phyloP scores from a whole-genome alignment of 2,888 invertebrate genomes.

The Eupithecia dodoneata region DNA sequence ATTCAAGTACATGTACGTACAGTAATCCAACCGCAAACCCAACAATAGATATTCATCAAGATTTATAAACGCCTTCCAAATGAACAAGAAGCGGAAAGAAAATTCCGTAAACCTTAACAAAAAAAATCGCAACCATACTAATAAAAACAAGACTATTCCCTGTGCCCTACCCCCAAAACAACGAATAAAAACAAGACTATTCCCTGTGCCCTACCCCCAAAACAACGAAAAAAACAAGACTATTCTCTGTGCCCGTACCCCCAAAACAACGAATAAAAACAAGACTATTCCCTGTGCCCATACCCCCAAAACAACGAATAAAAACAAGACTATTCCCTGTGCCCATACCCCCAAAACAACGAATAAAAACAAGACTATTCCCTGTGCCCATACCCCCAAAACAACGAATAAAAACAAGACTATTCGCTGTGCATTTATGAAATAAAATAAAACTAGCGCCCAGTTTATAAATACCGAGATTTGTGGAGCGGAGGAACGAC shows the following conservation, averaged over 20 bases:
- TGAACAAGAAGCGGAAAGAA: not conserved
- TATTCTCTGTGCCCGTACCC: constrained; percentile 53
- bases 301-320: constrained; percentile 23
- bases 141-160: constrained; percentile 47
- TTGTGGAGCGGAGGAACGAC: constrained; percentile 66
- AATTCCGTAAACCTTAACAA: not conserved
- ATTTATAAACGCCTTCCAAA: not conserved
- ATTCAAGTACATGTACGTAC: not conserved
- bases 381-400: constrained; percentile 54
- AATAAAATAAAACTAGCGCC: constrained; percentile 55
- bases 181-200: constrained; percentile 41
- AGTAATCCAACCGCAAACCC: not conserved
- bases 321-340: constrained; percentile 54
- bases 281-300: constrained; percentile 56
- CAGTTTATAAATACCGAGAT: constrained; percentile 73
- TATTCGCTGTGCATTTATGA: constrained; percentile 59
- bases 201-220: constrained; percentile 54
- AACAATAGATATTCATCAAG: not conserved
- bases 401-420: constrained; percentile 40
- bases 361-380: constrained; percentile 42
- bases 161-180: constrained; percentile 51
- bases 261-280: constrained; percentile 38
- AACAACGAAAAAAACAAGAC: constrained; percentile 41
- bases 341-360: constrained; percentile 43
- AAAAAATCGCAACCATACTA: constrained; percentile 7